A percentile compares a stretch with the other conserved stretches of the same genome.
phyloP scores from a whole-genome alignment of 2,888 invertebrate species.

The Rosalia funebris region DNA sequence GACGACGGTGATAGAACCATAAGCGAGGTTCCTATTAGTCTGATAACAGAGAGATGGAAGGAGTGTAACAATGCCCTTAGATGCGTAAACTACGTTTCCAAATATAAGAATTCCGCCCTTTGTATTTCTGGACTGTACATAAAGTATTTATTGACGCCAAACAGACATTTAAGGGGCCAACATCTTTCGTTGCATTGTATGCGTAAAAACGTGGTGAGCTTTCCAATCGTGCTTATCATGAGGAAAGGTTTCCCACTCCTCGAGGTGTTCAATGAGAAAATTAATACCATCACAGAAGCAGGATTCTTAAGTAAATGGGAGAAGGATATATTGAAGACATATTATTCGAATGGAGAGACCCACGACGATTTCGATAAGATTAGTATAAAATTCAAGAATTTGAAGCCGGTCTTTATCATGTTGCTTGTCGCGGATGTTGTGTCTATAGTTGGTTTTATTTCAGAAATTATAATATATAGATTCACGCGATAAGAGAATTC shows the following conservation, averaged over 20 bases:
- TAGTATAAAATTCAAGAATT: too few species aligned
- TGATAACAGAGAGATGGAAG: neutral
- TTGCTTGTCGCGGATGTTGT: too few species aligned
- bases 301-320: constrained; percentile 13
- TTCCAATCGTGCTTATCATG: neutral
- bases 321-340: constrained; percentile 6
- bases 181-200: neutral
- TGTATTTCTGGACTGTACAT: neutral
- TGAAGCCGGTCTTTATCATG: too few species aligned
- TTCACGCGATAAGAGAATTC: too few species aligned
- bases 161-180: neutral
- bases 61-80: neutral
- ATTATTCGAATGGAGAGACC: too few species aligned
- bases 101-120: neutral
- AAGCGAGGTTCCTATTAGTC: neutral
- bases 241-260: constrained; percentile 17
- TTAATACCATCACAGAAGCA: neutral
- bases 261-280: neutral
- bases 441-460: too few species aligned
- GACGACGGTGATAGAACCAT: neutral
- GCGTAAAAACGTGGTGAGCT: neutral
- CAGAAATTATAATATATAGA: too few species aligned
- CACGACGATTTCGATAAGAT: too few species aligned
- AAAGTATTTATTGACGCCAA: neutral
- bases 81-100: neutral